A percentile compares a stretch with the other conserved stretches of the same genome.
Evolutionary conservation across 2,888 invertebrate species (phyloP).

Genomic region (Conomelus anceps): DNA sequence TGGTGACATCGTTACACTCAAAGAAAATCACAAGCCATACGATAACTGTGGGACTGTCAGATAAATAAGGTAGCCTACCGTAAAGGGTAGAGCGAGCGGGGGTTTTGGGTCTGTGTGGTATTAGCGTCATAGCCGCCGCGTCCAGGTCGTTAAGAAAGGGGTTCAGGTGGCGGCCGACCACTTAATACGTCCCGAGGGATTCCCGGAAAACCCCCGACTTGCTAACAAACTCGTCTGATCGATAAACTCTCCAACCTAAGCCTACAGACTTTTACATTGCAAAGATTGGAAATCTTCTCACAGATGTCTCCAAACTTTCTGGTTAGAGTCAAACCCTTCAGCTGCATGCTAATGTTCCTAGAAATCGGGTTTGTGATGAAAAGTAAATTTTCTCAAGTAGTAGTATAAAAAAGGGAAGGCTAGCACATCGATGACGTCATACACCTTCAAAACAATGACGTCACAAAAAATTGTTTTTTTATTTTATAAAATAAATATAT

Average conservation of each 20-base stretch:
- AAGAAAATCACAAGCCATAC: not conserved
- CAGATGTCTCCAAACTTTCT: too few species aligned
- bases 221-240: not conserved
- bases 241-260: not conserved
- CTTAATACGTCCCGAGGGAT: not conserved
- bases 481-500: too few species aligned
- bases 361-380: too few species aligned
- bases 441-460: too few species aligned
- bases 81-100: not conserved
- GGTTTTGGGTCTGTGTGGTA: not conserved
- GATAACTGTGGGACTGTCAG: not conserved
- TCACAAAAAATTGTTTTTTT: too few species aligned
- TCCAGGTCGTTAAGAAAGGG: not conserved
- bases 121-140: not conserved
- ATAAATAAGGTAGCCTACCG: not conserved
- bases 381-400: too few species aligned
- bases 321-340: too few species aligned
- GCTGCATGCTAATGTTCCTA: too few species aligned
- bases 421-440: too few species aligned
- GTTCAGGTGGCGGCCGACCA: not conserved
- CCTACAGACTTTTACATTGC: not conserved
- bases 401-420: too few species aligned
- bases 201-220: not conserved
- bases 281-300: not conserved
- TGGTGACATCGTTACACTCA: not conserved